Conservation (phyloP, 2,113 vertebrate species). For the Micromys minutus region DNA sequence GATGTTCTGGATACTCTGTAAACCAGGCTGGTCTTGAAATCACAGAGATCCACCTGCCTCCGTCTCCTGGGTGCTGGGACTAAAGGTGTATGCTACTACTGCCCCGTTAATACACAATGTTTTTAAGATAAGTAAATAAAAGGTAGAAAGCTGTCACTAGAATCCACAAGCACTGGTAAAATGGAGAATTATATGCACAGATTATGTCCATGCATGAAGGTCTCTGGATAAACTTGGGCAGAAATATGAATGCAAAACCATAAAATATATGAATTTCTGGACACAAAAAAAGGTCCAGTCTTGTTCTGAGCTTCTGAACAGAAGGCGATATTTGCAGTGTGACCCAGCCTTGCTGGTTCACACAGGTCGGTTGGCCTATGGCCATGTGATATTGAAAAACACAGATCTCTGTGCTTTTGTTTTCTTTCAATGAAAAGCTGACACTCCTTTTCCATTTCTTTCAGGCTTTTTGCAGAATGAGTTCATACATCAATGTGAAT, state of each 20-base stretch:
- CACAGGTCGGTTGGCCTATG: background rate
- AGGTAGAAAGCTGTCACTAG: background rate
- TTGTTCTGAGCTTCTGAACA: constrained; percentile 40
- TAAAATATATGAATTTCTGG: background rate
- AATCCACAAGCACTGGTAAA: background rate
- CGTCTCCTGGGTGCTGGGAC: background rate
- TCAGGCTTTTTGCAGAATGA: constrained; percentile 63
- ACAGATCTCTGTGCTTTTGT: background rate
- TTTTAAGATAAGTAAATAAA: background rate
- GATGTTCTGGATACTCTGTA: background rate
- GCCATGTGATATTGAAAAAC: background rate
- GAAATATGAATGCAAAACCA: constrained; percentile 1
- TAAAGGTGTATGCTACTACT: background rate
- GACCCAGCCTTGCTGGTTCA: constrained; percentile 13
- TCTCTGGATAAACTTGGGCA: background rate
- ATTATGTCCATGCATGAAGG: background rate
- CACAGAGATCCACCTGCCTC: background rate
- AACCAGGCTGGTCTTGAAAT: background rate
- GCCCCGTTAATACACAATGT: background rate
- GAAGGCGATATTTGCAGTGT: background rate
- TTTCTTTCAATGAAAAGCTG: constrained; percentile 55
- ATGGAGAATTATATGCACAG: background rate
- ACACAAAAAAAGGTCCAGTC: background rate
- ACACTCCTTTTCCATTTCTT: constrained; percentile 69
- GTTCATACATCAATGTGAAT: constrained; percentile 68